Evolutionary conservation across 2,113 vertebrate genomes (phyloP).

Genomic region (Amblyornis subalaris): DNA sequence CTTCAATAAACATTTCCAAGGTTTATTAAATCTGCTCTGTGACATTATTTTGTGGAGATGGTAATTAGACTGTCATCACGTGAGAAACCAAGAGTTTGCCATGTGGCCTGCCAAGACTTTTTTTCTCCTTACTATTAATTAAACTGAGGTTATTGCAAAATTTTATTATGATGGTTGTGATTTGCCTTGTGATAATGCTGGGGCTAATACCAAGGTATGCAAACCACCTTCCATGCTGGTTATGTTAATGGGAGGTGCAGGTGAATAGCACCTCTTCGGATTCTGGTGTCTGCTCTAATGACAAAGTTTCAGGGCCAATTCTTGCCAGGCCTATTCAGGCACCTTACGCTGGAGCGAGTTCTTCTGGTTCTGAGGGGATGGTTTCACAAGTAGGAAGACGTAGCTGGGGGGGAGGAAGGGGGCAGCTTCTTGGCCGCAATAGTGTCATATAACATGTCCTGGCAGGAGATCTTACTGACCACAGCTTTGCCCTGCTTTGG

Average conservation of each 20-base stretch:
- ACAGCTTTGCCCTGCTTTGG: neutral
- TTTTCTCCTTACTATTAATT: slow-evolving; percentile 37
- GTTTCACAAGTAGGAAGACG: neutral
- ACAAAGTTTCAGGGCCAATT: neutral
- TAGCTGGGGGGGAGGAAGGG: neutral
- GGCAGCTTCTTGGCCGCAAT: neutral
- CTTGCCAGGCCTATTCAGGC: neutral
- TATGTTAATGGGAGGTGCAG: neutral
- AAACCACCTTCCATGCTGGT: neutral
- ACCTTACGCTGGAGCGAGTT: neutral
- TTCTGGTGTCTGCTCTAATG: neutral
- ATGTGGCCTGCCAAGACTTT: neutral
- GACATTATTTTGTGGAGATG: neutral
- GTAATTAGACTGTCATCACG: neutral
- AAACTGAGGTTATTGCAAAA: slow-evolving; percentile 36
- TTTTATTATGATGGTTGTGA: slow-evolving; percentile 15
- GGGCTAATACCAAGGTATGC: neutral
- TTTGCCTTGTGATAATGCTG: neutral
- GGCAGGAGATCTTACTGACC: slow-evolving; percentile 10
- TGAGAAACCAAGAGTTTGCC: neutral
- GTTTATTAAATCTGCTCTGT: neutral
- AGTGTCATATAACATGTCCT: neutral
- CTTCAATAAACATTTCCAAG: neutral
- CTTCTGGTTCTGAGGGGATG: neutral
- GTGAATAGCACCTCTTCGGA: neutral